A percentile compares a stretch with the other conserved stretches of the same genome.
phyloP scores from a whole-genome alignment of 2,888 invertebrate genomes.

The Argyra leucocephala region DNA sequence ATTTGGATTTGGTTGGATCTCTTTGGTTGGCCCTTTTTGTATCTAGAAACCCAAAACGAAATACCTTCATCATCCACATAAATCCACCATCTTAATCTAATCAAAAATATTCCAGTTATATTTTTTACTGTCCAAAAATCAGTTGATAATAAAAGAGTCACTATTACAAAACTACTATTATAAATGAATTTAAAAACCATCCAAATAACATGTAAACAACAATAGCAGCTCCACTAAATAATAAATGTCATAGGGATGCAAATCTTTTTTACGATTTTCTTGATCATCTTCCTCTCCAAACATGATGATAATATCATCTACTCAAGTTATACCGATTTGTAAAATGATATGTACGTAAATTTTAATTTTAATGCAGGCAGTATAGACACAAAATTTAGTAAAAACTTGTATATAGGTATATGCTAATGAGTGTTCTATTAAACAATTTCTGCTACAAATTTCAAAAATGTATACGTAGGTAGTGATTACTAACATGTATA shows the following conservation, averaged over 20 bases:
- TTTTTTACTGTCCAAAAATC: slow-evolving; percentile 98
- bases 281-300: slow-evolving; percentile 74
- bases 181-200: slow-evolving; percentile 84
- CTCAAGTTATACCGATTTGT: no score
- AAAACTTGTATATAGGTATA: no score
- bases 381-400: no score
- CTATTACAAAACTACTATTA: slow-evolving; percentile 89
- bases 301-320: slow-evolving; percentile 76
- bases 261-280: slow-evolving; percentile 39
- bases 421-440: no score
- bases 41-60: slow-evolving; percentile 97
- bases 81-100: slow-evolving; percentile 98
- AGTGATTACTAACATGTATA: no score
- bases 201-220: slow-evolving; percentile 72
- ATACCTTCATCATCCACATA: slow-evolving; percentile 95
- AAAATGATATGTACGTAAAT: no score
- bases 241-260: slow-evolving; percentile 68
- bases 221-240: slow-evolving; percentile 5
- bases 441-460: no score
- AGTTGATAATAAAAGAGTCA: slow-evolving; percentile 82
- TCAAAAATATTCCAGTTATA: slow-evolving; percentile 73
- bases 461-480: no score
- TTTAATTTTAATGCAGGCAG: no score
- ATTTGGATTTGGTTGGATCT: slow-evolving; percentile 64
- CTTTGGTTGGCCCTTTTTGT: slow-evolving; percentile 55